Evolutionary conservation across 2,888 invertebrate genomes (phyloP), one percentile per base, ranked within the genome.

Genomic region (Augochlorella aurata): DNA sequence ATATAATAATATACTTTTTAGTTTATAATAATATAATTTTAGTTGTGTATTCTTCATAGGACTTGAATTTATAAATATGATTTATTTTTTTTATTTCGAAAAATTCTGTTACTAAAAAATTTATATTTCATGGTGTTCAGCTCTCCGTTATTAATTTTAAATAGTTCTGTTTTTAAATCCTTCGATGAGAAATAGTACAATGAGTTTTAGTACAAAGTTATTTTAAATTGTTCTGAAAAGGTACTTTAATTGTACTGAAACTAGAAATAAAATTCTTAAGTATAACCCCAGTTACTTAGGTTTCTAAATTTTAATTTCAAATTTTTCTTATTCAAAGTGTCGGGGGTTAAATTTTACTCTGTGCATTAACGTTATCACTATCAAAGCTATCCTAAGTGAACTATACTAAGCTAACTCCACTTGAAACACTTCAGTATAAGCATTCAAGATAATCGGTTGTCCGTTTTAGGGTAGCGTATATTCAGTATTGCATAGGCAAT

Each of bases 331-430:
- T 61, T 29, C 3, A 3, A 61, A 61, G 24, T 24, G 14, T 12
- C 29, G 58, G 16, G 29, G 24, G n/a, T 54, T 21, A 63, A 63
- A 63, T 63, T 63, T 9, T 0, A 18, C n/a, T 29, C 29, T 9
- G 16, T 29, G 16, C 16, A 54, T 38, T 16, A 29, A 29, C 18
- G 7, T 16, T 38, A 29, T 1, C 14, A 2, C 29, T 29, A 38
- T 63, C 61, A 29, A 65, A 38, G 44, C n/a, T 65, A 65, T 65
- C 44, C n/a, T 18, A 38, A 65, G 44, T n/a, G 63, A n/a, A 44
- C 63, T 65, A 44, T 65, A 29, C n/a, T 65, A 65, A 65, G 38
- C 18, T 44, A 44, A 65, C 10, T 44, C 63, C 44, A 65, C 63
- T 65, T 44, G 10, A 65, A 8, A 18, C 44, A 38, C 18, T 44